Base-by-base conservation (phyloP, 2,888 invertebrate species). In the Nesidiocoris tenuis region DNA sequence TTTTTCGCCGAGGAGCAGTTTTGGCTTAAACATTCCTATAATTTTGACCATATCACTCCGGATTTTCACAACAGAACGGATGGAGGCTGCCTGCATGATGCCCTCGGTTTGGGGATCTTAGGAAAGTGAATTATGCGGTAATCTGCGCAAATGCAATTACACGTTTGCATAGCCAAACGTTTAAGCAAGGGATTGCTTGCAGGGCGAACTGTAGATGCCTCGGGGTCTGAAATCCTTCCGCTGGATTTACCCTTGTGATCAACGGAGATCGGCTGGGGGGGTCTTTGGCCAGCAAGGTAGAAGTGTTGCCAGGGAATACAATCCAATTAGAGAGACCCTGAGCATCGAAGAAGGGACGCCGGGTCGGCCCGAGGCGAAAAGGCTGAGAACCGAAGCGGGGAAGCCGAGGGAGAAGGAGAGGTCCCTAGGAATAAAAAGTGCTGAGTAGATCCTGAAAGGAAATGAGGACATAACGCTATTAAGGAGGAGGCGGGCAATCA, bases 381-480 rank as follows among this genome's bases (percentile, higher is more conserved):
- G 39, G 39, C 39, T n/a, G n/a, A n/a, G 39, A 39, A 3, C 12
- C 5, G 39, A 39, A 12, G 39, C 3, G 39, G 39, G 3, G 39
- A 12, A 39, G 5, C 39, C 12, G 39, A 55, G 54, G 72, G 61
- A 24, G 23, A 19, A 16, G 72, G 72, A 54, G 72, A 39, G 54
- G 63, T 63, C 55, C 24, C 63, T 63, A 2, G 72, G 72, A 72
- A 70, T 70, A 70, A 64, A 72, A 72, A 72, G 63, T 72, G 72
- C 72, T 72, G 72, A 72, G 63, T 72, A 25, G 63, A 25, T 25
- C 56, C 63, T 55, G 25, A 39, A n/a, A 70, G 72, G 72, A 72
- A 72, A 72, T 72, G 64, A 72, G 72, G 72, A 72, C 72, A 72
- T 72, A 72, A 72, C 72, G 61, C 72, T 64, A 72, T 72, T 72